These are phyloP conservation scores for Meteorus sp. DNA, from an alignment of 1,140 invertebrate species.

Conservation along the genomic window DNA sequence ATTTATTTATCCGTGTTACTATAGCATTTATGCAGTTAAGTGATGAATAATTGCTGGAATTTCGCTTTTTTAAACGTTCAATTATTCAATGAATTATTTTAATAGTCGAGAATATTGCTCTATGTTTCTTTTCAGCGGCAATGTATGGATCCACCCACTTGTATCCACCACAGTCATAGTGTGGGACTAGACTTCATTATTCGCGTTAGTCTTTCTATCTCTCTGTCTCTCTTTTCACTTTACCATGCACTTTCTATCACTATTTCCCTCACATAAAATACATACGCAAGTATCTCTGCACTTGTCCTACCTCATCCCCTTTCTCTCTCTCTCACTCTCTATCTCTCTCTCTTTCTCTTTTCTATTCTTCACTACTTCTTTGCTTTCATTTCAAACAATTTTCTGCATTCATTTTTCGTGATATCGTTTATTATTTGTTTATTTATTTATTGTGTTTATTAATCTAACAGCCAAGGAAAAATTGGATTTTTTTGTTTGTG, in stretches of 20 bases:
- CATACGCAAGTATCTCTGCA: slow-evolving; percentile 36
- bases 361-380: slow-evolving; percentile 36
- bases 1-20: too few species aligned
- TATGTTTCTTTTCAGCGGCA: slow-evolving; percentile 54
- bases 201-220: slow-evolving; percentile 23
- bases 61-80: too few species aligned
- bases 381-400: slow-evolving; percentile 14
- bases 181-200: slow-evolving; percentile 27
- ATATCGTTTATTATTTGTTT: slow-evolving; percentile 26
- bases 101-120: slow-evolving; percentile 29
- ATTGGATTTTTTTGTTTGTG: too few species aligned
- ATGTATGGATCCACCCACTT: slow-evolving; percentile 51
- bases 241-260: slow-evolving; percentile 28
- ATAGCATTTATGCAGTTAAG: too few species aligned
- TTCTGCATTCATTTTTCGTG: slow-evolving; percentile 26
- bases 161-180: slow-evolving; percentile 48
- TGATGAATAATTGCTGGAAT: too few species aligned
- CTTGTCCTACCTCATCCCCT: slow-evolving; percentile 29
- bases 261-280: slow-evolving; percentile 1
- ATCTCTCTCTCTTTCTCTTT: slow-evolving; percentile 28
- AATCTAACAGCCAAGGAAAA: too few species aligned
- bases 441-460: too few species aligned
- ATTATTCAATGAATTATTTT: slow-evolving; percentile 1
- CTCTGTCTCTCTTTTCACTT: slow-evolving; percentile 34
- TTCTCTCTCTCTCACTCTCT: slow-evolving; percentile 28